Evolutionary conservation across 2,888 invertebrate species (phyloP).

Genomic region (Sabatieria punctata): DNA sequence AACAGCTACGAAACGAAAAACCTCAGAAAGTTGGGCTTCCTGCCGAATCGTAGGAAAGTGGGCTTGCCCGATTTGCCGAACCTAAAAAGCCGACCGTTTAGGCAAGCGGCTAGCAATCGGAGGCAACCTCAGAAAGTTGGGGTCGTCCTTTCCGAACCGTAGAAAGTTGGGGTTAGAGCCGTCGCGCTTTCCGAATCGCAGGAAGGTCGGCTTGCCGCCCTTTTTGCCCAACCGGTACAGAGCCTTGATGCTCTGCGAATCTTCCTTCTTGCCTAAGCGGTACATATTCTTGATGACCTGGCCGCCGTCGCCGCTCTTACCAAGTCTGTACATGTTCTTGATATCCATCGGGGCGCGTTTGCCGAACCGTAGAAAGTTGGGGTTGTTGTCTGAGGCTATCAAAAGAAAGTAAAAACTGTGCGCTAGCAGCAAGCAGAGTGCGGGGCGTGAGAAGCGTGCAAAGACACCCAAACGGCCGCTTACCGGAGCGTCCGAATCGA

Average conservation of each 20-base stretch:
- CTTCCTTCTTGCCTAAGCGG: no score
- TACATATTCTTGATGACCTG: no score
- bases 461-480: not conserved
- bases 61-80: slow-evolving; percentile 15
- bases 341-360: slow-evolving; percentile 12
- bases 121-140: slow-evolving; percentile 17
- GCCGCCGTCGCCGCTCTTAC: no score
- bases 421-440: no score
- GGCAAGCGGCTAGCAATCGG: slow-evolving; percentile 11
- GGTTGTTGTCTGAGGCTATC: no score
- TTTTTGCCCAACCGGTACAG: not conserved
- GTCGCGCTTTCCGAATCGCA: slow-evolving; percentile 13
- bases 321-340: no score
- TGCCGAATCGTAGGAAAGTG: slow-evolving; percentile 19
- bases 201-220: slow-evolving; percentile 11
- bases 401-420: no score
- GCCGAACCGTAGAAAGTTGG: slow-evolving; percentile 13
- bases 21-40: slow-evolving; percentile 26
- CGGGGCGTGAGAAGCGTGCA: no score
- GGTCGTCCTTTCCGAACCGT: slow-evolving; percentile 5
- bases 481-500: slow-evolving; percentile 22
- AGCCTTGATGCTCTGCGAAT: no score
- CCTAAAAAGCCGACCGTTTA: slow-evolving; percentile 20
- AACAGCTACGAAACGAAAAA: no score
- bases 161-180: slow-evolving; percentile 6